phyloP scores from a whole-genome alignment of 2,888 invertebrate species.

The Drosophila peninsularis region DNA sequence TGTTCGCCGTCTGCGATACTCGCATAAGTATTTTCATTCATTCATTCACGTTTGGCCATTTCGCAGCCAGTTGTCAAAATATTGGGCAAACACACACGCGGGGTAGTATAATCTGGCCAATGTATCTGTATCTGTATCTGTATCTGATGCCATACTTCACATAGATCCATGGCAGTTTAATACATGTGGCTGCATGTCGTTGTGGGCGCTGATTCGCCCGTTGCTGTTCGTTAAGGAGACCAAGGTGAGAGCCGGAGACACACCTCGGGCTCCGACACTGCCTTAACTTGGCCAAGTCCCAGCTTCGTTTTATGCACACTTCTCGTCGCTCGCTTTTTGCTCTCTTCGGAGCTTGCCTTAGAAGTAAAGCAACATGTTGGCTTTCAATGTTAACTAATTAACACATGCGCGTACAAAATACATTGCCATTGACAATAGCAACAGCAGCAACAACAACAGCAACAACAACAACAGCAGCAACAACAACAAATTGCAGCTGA shows the following conservation, averaged over 20 bases:
- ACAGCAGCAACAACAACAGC: background rate
- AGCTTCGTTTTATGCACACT: constrained; percentile 15
- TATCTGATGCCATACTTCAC: constrained; percentile 3
- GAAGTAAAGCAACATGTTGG: constrained; percentile 43
- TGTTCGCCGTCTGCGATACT: constrained; percentile 21
- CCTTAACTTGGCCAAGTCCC: constrained; percentile 51
- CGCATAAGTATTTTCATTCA: constrained; percentile 66
- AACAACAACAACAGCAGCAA: constrained; percentile 13
- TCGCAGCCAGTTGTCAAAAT: constrained; percentile 69
- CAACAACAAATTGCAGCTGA: constrained; percentile 34
- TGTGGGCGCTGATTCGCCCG: constrained; percentile 24
- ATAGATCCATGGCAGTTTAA: background rate
- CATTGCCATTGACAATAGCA: constrained; percentile 1
- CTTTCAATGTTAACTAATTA: constrained; percentile 73
- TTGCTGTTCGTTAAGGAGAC: constrained; percentile 55
- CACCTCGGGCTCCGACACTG: constrained; percentile 31
- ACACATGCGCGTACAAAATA: constrained; percentile 49
- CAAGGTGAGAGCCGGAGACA: constrained; percentile 55
- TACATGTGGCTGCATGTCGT: background rate
- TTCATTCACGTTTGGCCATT: constrained; percentile 44
- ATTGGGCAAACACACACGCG: constrained; percentile 52
- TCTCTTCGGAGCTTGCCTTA: constrained; percentile 22
- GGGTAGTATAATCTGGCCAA: constrained; percentile 30
- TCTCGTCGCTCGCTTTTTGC: constrained; percentile 2
- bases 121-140: background rate